A percentile compares a stretch with the other conserved stretches of the same genome.
Evolutionary conservation across 2,888 invertebrate species (phyloP).

Genomic region (Xylocampa areola): DNA sequence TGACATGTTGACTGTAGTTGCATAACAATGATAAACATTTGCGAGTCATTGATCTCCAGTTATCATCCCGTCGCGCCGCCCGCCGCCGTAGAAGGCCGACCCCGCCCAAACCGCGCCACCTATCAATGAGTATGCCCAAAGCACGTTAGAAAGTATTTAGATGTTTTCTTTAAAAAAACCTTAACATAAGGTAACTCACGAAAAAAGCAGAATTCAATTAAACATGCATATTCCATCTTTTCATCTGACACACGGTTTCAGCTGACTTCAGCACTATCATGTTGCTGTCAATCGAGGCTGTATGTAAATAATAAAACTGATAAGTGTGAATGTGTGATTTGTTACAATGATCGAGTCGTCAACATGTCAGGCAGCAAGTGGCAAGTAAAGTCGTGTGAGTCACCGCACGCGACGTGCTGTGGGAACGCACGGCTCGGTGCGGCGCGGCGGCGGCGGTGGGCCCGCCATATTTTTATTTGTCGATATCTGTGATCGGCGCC

Average conservation of each 20-base stretch:
- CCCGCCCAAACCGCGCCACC: constrained; percentile 46
- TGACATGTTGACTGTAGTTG: constrained; percentile 49
- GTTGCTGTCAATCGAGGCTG: constrained; percentile 20
- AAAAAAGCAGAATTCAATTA: too few relatives aligned
- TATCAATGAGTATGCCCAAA: constrained; percentile 28
- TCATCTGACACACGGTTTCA: constrained; percentile 14
- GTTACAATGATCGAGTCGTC: constrained; percentile 38
- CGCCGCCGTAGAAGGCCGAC: constrained; percentile 28
- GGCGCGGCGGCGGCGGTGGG: constrained; percentile 69
- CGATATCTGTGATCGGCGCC: constrained; percentile 88
- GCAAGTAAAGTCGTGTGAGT: constrained; percentile 30
- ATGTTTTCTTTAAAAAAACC: too few relatives aligned
- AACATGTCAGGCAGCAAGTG: constrained; percentile 30
- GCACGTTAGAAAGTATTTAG: constrained; percentile 6
- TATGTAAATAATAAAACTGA: constrained; percentile 38
- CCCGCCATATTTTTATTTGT: constrained; percentile 84
- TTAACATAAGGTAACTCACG: too few relatives aligned
- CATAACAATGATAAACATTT: constrained; percentile 45
- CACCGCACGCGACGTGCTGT: constrained; percentile 48
- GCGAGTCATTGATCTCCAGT: constrained; percentile 45
- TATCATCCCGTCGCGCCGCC: constrained; percentile 26
- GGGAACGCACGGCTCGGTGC: constrained; percentile 30
- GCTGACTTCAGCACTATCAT: constrained; percentile 20
- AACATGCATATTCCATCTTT: not conserved
- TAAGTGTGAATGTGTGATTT: constrained; percentile 38